These are phyloP conservation scores for Virgularia gustaviana DNA, from an alignment of 92 coral and sea anemone species.

Conservation along the genomic window DNA sequence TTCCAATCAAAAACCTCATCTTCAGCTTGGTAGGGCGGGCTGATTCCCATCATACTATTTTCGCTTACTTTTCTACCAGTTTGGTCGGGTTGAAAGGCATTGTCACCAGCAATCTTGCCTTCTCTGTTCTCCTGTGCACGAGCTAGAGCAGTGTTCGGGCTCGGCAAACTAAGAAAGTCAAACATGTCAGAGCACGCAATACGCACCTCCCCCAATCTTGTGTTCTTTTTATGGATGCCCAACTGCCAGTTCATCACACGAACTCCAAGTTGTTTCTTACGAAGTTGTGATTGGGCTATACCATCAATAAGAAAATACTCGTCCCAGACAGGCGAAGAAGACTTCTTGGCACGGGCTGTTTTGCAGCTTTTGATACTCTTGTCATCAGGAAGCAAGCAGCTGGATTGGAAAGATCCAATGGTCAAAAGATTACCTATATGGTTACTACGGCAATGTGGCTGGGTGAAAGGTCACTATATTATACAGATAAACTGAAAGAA, in stretches of 20 bases:
- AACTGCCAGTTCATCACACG: conserved; percentile 67
- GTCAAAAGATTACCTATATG: not conserved
- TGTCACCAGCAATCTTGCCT: not conserved
- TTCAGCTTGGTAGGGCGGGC: too few relatives aligned
- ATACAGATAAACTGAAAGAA: not conserved
- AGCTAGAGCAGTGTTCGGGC: conserved; percentile 44
- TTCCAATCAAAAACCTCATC: too few relatives aligned
- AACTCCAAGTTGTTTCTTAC: conserved; percentile 71
- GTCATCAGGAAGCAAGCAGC: conserved; percentile 78
- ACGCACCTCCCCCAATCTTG: conserved; percentile 73
- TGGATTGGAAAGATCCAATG: conserved; percentile 12
- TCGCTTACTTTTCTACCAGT: too few relatives aligned
- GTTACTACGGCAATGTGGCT: not conserved
- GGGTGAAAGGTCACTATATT: not conserved
- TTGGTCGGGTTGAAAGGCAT: too few relatives aligned
- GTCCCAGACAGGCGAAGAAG: conserved; percentile 81
- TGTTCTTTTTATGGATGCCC: conserved; percentile 53
- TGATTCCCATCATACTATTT: too few relatives aligned
- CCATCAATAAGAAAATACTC: conserved; percentile 83
- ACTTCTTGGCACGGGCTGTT: conserved; percentile 63
- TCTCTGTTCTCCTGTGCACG: conserved; percentile 26
- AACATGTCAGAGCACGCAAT: conserved; percentile 65
- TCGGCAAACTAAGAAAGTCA: conserved; percentile 55
- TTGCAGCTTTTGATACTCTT: conserved; percentile 79
- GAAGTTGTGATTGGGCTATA: conserved; percentile 64